phyloP scores from a whole-genome alignment of 2,113 vertebrate genomes.

The Silurus meridionalis region DNA sequence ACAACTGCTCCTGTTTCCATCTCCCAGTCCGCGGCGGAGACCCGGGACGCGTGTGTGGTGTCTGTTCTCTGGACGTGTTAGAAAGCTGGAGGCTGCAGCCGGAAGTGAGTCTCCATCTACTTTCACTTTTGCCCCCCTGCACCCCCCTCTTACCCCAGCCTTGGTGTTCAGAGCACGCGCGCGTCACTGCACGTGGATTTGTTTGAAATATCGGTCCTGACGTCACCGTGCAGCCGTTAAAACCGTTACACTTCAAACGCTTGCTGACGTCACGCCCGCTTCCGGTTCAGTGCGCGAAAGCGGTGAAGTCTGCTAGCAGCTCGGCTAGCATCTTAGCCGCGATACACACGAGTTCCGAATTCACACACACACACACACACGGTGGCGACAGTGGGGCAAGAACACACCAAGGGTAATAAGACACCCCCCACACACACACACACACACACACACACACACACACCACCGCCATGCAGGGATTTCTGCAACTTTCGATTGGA shows the following conservation, averaged over 20 bases:
- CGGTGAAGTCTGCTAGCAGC: neutral
- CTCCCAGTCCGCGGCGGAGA: too few relatives aligned
- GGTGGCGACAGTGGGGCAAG: too few relatives aligned
- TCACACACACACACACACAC: too few relatives aligned
- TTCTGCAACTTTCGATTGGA: neutral
- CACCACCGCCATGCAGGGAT: too few relatives aligned
- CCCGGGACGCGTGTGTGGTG: too few relatives aligned
- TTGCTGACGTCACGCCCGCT: neutral
- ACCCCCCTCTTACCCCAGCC: too few relatives aligned
- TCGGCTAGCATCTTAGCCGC: neutral
- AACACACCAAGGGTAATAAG: too few relatives aligned
- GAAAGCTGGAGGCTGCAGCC: too few relatives aligned
- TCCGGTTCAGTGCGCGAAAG: accelerated
- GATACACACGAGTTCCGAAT: too few relatives aligned
- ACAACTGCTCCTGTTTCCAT: neutral
- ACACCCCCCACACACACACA: too few relatives aligned
- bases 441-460: too few relatives aligned
- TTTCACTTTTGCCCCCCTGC: neutral
- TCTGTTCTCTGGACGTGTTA: too few relatives aligned
- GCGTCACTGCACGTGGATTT: neutral
- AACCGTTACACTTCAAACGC: neutral
- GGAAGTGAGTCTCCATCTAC: neutral
- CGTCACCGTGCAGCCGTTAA: neutral
- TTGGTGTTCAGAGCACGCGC: neutral
- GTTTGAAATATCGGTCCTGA: neutral